Evolutionary conservation across 1,140 invertebrate genomes (phyloP), one percentile per base, ranked within the genome.

Genomic region (Copidosoma floridanum): DNA sequence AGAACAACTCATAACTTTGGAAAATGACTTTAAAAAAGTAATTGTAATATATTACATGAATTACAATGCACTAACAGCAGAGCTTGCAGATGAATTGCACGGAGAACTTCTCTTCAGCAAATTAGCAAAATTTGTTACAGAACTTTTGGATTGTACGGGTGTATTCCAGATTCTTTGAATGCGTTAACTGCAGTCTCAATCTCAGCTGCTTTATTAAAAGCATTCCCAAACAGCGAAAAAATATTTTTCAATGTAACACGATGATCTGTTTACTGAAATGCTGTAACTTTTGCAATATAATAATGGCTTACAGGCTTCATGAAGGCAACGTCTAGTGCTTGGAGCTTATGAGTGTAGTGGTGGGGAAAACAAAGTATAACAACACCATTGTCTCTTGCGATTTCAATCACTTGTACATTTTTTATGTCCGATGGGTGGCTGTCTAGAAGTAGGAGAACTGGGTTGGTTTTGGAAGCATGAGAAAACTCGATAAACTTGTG

Each of bases 81-180:
- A n/a, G n/a, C n/a, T n/a, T n/a, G n/a, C n/a, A n/a, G n/a, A n/a
- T n/a, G n/a, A n/a, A n/a, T n/a, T n/a, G n/a, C n/a, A n/a, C n/a
- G n/a, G n/a, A n/a, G n/a, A n/a, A n/a, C n/a, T n/a, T n/a, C n/a
- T n/a, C n/a, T n/a, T n/a, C n/a, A n/a, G n/a, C n/a, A n/a, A n/a
- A n/a, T n/a, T n/a, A n/a, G n/a, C n/a, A n/a, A n/a, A n/a, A n/a
- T n/a, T n/a, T n/a, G n/a, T n/a, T n/a, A n/a, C n/a, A n/a, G n/a
- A n/a, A n/a, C n/a, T n/a, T 73, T 66, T 6, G 40, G 40, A 41
- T 41, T 41, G 8, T n/a, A 41, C 4, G 75, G 72, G 59, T 67
- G 74, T 66, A 79, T 77, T 8, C 74, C 76, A 63, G 57, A 64
- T 57, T 68, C 70, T 59, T 57, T 65, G 55, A 80, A 79, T 21